Evolutionary conservation across 2,797 vertebrate genomes (phyloP).

Genomic region (Sphenodon punctatus): DNA sequence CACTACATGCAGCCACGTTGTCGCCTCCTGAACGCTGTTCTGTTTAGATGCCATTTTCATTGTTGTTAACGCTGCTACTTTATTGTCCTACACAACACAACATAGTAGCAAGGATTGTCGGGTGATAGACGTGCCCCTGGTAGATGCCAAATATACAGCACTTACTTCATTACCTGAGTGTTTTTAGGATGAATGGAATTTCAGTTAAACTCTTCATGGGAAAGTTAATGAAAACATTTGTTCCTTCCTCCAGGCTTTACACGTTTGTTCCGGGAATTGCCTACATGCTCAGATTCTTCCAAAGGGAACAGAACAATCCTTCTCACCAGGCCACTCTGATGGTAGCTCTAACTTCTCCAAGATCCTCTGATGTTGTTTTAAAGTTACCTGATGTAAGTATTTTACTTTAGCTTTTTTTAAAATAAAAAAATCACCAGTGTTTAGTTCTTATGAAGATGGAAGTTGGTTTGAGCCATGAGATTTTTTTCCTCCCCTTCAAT

Average conservation of each 20-base stretch:
- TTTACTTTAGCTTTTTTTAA: not conserved
- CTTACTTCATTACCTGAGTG: not conserved
- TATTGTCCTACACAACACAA: not conserved
- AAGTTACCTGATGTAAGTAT: slow-evolving; percentile 67
- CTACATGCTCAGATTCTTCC: slow-evolving; percentile 60
- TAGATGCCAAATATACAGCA: not conserved
- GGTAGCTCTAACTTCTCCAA: slow-evolving; percentile 66
- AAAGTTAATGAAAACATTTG: not conserved
- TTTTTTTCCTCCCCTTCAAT: not conserved
- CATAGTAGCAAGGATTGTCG: not conserved
- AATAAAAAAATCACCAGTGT: not conserved
- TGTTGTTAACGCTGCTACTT: not conserved
- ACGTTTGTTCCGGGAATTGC: slow-evolving; percentile 58
- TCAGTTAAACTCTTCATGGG: not conserved
- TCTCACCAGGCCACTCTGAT: slow-evolving; percentile 69
- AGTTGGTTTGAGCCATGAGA: not conserved
- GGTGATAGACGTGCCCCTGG: not conserved
- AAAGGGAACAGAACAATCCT: slow-evolving; percentile 63
- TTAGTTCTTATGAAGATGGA: not conserved
- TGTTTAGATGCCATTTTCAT: not conserved
- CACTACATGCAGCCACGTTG: not conserved
- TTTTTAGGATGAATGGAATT: not conserved
- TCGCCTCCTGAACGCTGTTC: not conserved
- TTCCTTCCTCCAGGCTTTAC: slow-evolving; percentile 66
- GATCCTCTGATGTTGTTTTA: slow-evolving; percentile 61